These are phyloP conservation scores for Allolobophora icterica DNA, from an alignment of 2,888 invertebrate species.

Conservation along the genomic window DNA sequence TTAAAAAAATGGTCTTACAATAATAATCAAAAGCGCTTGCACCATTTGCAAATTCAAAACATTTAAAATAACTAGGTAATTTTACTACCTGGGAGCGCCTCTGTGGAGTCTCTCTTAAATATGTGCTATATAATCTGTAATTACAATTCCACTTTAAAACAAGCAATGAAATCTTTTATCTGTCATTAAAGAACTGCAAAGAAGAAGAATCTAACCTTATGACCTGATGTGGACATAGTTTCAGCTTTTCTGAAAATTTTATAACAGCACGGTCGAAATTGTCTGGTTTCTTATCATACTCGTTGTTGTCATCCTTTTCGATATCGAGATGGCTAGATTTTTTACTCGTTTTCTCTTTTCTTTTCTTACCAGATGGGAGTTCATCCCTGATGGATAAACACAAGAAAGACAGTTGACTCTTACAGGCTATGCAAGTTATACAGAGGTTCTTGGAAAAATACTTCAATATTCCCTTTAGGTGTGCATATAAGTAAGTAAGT, in stretches of 20 bases:
- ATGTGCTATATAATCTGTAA: too few species aligned
- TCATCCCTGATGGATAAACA: background rate
- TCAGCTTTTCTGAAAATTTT: background rate
- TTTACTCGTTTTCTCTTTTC: constrained; percentile 11
- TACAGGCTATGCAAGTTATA: background rate
- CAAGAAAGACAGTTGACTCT: background rate
- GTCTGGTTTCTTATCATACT: background rate
- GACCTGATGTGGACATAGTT: background rate
- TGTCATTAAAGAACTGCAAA: background rate
- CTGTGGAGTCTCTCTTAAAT: too few species aligned
- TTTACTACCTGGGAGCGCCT: background rate
- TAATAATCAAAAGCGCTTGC: background rate
- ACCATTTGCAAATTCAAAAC: too few species aligned
- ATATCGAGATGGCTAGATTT: background rate
- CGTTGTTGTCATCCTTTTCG: constrained; percentile 21
- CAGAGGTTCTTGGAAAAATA: background rate
- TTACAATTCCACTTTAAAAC: too few species aligned
- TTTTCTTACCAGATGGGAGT: background rate
- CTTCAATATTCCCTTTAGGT: background rate
- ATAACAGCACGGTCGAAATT: background rate
- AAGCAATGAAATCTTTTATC: background rate
- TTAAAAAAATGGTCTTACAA: background rate
- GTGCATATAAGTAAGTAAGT: too few species aligned
- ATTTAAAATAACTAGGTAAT: too few species aligned
- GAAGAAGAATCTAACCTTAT: background rate